Conservation (phyloP, 2,888 invertebrate species). For the Sinhomidia bicolor region DNA sequence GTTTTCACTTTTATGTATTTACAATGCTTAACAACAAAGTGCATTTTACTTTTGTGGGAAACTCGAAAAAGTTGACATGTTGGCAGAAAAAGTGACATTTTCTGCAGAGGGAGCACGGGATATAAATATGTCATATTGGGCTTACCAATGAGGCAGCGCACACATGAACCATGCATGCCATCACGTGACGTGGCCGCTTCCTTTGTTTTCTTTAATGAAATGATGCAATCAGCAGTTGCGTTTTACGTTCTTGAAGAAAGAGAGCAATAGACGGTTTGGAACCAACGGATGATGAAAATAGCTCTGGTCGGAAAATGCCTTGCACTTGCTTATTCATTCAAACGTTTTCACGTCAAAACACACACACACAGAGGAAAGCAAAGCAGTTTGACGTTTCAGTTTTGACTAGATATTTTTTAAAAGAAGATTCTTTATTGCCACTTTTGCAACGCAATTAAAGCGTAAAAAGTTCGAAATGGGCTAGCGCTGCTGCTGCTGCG, state of each 20-base stretch:
- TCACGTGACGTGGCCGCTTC: neutral
- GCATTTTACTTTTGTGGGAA: no score
- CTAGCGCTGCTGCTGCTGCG: no score
- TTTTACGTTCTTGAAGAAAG: neutral
- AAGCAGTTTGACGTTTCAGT: neutral
- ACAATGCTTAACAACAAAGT: no score
- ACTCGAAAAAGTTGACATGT: no score
- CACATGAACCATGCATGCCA: no score
- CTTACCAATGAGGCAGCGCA: conserved; percentile 13
- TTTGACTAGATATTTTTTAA: neutral
- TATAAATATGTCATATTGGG: neutral
- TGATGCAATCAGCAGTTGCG: no score
- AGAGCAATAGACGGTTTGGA: conserved; percentile 54
- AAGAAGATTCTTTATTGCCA: neutral
- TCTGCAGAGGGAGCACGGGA: neutral
- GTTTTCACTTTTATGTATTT: no score
- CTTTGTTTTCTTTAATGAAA: no score
- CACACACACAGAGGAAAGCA: neutral
- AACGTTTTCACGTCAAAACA: neutral
- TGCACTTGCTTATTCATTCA: neutral
- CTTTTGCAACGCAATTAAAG: conserved; percentile 3
- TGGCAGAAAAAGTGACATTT: neutral
- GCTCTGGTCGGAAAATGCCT: no score
- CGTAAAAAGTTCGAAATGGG: neutral
- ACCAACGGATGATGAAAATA: conserved; percentile 1